Conservation (phyloP, 2,113 vertebrate genomes). For the Nyctibius bracteatus region DNA sequence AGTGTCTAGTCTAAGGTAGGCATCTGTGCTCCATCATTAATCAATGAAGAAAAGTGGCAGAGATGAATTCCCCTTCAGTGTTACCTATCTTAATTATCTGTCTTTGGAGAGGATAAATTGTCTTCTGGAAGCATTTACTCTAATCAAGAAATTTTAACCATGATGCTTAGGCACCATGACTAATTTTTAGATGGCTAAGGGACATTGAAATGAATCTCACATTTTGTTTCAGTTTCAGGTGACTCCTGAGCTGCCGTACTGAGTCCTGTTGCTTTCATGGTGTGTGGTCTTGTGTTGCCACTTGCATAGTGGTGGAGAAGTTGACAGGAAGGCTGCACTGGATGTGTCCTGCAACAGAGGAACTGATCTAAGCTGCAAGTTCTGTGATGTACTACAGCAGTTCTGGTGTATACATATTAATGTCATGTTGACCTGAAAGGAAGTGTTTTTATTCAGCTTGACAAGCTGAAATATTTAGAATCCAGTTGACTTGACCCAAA, state of each 20-base stretch:
- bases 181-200: neutral
- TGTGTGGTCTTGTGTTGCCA: neutral
- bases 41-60: neutral
- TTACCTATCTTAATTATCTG: neutral
- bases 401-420: neutral
- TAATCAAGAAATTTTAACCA: neutral
- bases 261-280: neutral
- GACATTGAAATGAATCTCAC: neutral
- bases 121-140: neutral
- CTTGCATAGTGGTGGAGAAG: neutral
- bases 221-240: neutral
- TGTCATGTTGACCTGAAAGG: neutral
- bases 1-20: neutral
- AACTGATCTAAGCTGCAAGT: neutral
- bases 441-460: neutral
- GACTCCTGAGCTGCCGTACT: neutral
- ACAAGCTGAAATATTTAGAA: conserved; percentile 32
- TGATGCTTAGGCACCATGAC: neutral
- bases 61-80: neutral
- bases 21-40: neutral
- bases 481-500: conserved; percentile 2
- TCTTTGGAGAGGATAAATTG: neutral
- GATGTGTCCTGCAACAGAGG: neutral
- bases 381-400: neutral
- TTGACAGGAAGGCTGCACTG: neutral